phyloP scores from a whole-genome alignment of 2,797 vertebrate species.

The Cephalopachus bancanus region DNA sequence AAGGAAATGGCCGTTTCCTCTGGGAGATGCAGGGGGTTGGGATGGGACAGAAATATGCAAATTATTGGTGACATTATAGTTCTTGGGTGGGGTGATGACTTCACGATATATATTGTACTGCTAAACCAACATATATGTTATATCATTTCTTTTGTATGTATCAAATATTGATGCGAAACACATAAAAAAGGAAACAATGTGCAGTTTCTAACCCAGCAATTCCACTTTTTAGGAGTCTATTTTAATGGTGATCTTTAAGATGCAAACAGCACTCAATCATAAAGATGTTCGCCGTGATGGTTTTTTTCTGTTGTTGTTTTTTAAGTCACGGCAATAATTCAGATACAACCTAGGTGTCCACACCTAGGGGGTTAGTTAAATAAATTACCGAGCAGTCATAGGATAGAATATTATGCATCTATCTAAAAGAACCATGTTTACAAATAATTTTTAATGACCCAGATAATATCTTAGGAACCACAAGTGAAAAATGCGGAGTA shows the following conservation, averaged over 20 bases:
- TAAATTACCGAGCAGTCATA: background rate
- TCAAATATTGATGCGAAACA: background rate
- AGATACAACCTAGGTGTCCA: background rate
- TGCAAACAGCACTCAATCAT: background rate
- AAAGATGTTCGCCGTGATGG: background rate
- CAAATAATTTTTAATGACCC: constrained; percentile 36
- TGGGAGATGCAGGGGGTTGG: background rate
- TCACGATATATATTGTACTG: background rate
- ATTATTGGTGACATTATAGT: background rate
- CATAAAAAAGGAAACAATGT: background rate
- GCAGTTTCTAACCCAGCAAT: background rate
- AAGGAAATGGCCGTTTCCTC: background rate
- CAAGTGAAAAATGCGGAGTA: background rate
- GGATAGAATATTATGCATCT: background rate
- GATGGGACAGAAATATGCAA: background rate
- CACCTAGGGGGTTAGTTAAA: background rate
- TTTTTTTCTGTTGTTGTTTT: background rate
- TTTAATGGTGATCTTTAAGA: constrained; percentile 2
- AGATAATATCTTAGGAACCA: constrained; percentile 2
- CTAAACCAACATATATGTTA: background rate
- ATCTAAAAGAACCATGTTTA: constrained; percentile 30
- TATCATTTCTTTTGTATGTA: background rate
- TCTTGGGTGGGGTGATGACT: background rate
- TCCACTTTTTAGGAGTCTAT: background rate
- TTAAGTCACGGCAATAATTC: background rate